Evolutionary conservation across 2,113 vertebrate species (phyloP).

Genomic region (Sceloporus tristichus): DNA sequence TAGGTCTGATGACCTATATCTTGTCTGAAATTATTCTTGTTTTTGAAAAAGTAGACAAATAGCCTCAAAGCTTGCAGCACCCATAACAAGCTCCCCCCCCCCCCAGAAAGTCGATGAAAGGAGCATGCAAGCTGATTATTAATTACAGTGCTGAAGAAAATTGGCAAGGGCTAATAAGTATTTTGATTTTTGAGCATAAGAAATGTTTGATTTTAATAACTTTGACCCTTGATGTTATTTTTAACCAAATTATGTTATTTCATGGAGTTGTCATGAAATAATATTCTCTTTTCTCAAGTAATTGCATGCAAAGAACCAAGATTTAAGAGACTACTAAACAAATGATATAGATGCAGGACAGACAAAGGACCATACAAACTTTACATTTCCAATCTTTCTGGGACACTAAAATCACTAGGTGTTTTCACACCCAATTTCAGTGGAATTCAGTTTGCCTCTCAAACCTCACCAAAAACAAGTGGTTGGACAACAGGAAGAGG

Average conservation of each 20-base stretch:
- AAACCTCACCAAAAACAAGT: not conserved
- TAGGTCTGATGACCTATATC: slow-evolving; percentile 74
- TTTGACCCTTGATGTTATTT: slow-evolving; percentile 70
- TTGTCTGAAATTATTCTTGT: slow-evolving; percentile 77
- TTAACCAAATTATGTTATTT: slow-evolving; percentile 72
- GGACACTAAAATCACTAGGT: not conserved
- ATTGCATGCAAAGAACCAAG: slow-evolving; percentile 6
- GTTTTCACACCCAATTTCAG: not conserved
- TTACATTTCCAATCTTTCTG: rapidly evolving
- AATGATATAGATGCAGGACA: slow-evolving; percentile 27
- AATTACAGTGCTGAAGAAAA: slow-evolving; percentile 72
- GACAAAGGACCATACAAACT: slow-evolving; percentile 11
- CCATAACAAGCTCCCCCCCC: slow-evolving; percentile 72
- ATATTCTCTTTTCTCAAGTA: rapidly evolving
- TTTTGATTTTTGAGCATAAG: slow-evolving; percentile 59
- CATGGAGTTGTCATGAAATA: not conserved
- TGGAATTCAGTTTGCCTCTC: not conserved
- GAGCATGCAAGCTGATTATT: slow-evolving; percentile 74
- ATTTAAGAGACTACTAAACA: slow-evolving; percentile 56
- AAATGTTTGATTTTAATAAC: slow-evolving; percentile 70
- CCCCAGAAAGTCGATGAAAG: slow-evolving; percentile 68
- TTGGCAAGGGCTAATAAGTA: slow-evolving; percentile 71
- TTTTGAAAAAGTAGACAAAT: slow-evolving; percentile 76
- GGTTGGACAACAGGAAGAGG: not conserved
- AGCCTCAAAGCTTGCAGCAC: slow-evolving; percentile 72